Conservation (phyloP, 1,140 invertebrate genomes). For the Leptinotarsa lineolata region DNA sequence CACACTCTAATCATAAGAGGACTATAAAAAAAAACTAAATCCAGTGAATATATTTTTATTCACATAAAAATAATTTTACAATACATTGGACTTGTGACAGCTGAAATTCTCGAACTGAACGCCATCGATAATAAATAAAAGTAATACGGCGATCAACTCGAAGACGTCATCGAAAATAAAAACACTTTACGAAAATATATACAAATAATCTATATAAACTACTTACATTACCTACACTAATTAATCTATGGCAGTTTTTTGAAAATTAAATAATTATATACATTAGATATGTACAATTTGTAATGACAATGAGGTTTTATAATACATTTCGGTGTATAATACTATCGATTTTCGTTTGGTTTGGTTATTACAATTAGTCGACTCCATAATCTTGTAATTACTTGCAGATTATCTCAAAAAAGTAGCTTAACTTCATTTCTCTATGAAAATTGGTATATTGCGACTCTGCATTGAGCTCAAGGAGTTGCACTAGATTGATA, state of each 20-base stretch:
- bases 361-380: background rate
- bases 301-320: slow-evolving; percentile 26
- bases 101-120: background rate
- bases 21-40: no score
- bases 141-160: background rate
- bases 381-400: background rate
- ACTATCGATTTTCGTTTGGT: slow-evolving; percentile 13
- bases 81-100: background rate
- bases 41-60: background rate
- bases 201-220: slow-evolving; percentile 4
- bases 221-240: background rate
- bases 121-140: background rate
- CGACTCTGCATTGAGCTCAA: no score
- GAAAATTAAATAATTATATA: slow-evolving; percentile 24
- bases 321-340: slow-evolving; percentile 26
- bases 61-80: background rate
- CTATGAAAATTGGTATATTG: no score
- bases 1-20: no score
- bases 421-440: background rate
- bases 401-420: background rate
- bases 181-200: slow-evolving; percentile 8
- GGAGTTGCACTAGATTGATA: background rate
- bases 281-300: slow-evolving; percentile 15
- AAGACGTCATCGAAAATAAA: background rate
- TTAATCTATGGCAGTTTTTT: slow-evolving; percentile 20